Conservation (phyloP, 2,888 invertebrate species). For the Tetragonisca angustula region DNA sequence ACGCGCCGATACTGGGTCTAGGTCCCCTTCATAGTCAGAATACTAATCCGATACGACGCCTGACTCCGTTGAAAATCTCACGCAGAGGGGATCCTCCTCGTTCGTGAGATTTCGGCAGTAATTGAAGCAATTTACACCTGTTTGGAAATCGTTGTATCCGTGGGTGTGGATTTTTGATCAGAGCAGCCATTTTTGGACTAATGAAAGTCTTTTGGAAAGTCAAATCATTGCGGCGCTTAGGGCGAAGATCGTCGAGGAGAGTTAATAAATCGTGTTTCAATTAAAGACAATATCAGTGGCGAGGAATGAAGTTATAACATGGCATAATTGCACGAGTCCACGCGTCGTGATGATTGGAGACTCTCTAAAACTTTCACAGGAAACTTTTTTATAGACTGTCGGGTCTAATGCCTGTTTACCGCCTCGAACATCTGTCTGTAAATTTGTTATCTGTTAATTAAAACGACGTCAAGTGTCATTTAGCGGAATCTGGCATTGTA, state of each 20-base stretch:
- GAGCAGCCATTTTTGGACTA: too few relatives aligned
- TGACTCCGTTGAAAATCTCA: conserved; percentile 39
- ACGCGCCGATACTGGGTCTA: conserved; percentile 73
- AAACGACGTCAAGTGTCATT: background rate
- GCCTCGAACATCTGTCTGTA: background rate
- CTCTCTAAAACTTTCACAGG: conserved; percentile 17
- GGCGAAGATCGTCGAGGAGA: background rate
- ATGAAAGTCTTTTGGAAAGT: too few relatives aligned
- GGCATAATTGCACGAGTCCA: background rate
- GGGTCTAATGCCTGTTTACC: background rate
- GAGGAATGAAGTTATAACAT: background rate
- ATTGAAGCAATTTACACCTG: too few relatives aligned
- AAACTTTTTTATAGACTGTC: conserved; percentile 12
- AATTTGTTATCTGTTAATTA: background rate
- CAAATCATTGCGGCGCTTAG: too few relatives aligned
- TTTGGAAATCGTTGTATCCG: background rate
- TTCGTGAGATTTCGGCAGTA: background rate
- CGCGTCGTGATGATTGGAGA: background rate
- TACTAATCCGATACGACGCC: conserved; percentile 64
- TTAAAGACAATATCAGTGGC: background rate
- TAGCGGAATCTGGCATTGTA: background rate
- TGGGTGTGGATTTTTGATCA: too few relatives aligned
- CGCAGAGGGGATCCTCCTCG: background rate
- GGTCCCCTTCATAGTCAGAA: conserved; percentile 70
- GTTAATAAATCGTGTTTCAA: background rate